Percentiles rank a stretch among this genome's conserved stretches.
Conservation (phyloP, 2,888 invertebrate genomes). For the Galerucella pusilla region DNA sequence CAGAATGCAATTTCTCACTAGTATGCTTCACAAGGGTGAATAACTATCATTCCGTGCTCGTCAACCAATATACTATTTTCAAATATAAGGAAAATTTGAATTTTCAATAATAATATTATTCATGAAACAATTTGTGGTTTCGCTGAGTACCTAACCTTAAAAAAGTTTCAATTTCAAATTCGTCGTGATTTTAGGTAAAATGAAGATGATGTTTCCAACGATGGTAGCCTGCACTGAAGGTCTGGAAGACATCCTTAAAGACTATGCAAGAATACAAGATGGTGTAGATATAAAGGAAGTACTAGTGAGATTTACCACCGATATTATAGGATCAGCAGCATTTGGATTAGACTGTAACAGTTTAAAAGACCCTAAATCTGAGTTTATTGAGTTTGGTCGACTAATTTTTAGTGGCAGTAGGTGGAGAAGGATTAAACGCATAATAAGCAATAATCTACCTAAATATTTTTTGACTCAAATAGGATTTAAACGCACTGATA, state of each 20-base stretch:
- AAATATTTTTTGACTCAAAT: not conserved
- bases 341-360: slow-evolving; percentile 71
- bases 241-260: slow-evolving; percentile 39
- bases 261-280: slow-evolving; percentile 36
- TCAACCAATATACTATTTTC: too few species aligned
- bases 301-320: slow-evolving; percentile 69
- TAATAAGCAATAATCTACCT: not conserved
- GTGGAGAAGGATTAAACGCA: not conserved
- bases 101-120: too few species aligned
- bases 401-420: slow-evolving; percentile 27
- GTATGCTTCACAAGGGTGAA: too few species aligned
- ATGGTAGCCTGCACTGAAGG: slow-evolving; percentile 66
- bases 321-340: slow-evolving; percentile 69
- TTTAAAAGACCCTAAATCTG: slow-evolving; percentile 66
- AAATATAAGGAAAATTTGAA: too few species aligned
- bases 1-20: too few species aligned
- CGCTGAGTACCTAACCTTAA: too few species aligned
- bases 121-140: too few species aligned
- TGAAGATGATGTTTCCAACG: slow-evolving; percentile 73
- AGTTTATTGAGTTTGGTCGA: slow-evolving; percentile 60
- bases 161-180: not conserved
- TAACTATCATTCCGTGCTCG: too few species aligned
- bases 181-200: slow-evolving; percentile 66
- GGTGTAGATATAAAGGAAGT: slow-evolving; percentile 61
- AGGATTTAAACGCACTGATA: not conserved